A percentile compares a stretch with the other conserved stretches of the same genome.
phyloP scores from a whole-genome alignment of 2,113 vertebrate species.

The Alectura lathami region DNA sequence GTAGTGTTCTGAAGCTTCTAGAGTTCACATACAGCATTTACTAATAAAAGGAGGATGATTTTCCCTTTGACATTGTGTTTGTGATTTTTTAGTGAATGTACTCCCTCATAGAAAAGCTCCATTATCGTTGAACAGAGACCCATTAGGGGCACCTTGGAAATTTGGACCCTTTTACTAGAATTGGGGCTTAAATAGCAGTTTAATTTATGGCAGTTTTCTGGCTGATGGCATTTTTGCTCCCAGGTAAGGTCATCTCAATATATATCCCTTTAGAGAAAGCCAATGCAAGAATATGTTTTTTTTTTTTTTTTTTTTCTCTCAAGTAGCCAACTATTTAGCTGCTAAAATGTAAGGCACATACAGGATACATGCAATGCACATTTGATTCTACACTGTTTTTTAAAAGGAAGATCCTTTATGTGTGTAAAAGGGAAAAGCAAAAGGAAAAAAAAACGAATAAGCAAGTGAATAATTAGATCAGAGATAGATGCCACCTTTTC shows the following conservation, averaged over 20 bases:
- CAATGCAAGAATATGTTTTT: slow-evolving; percentile 28
- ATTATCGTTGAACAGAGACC: slow-evolving; percentile 31
- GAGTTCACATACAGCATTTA: not conserved
- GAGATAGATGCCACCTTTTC: slow-evolving; percentile 81
- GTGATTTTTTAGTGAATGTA: not conserved
- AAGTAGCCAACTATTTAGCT: slow-evolving; percentile 56
- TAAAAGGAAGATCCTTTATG: slow-evolving; percentile 69
- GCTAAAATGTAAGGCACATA: slow-evolving; percentile 67
- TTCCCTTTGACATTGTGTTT: not conserved
- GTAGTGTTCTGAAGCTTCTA: not conserved
- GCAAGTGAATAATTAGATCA: slow-evolving; percentile 86
- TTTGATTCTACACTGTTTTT: slow-evolving; percentile 45
- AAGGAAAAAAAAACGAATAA: slow-evolving; percentile 58
- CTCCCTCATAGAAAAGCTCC: slow-evolving; percentile 21
- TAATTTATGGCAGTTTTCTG: slow-evolving; percentile 64
- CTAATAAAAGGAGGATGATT: not conserved
- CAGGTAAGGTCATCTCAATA: slow-evolving; percentile 68
- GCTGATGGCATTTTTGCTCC: slow-evolving; percentile 66
- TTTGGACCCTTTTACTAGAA: slow-evolving; percentile 67
- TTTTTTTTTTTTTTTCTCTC: slow-evolving; percentile 23
- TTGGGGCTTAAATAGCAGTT: slow-evolving; percentile 48
- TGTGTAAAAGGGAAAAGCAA: slow-evolving; percentile 45
- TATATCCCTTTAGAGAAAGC: slow-evolving; percentile 39
- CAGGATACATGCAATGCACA: slow-evolving; percentile 45
- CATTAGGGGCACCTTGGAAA: slow-evolving; percentile 72